Percentiles rank a stretch among this genome's conserved stretches.
Conservation (phyloP, 2,888 invertebrate species). For the Lasioglossum marginatum region DNA sequence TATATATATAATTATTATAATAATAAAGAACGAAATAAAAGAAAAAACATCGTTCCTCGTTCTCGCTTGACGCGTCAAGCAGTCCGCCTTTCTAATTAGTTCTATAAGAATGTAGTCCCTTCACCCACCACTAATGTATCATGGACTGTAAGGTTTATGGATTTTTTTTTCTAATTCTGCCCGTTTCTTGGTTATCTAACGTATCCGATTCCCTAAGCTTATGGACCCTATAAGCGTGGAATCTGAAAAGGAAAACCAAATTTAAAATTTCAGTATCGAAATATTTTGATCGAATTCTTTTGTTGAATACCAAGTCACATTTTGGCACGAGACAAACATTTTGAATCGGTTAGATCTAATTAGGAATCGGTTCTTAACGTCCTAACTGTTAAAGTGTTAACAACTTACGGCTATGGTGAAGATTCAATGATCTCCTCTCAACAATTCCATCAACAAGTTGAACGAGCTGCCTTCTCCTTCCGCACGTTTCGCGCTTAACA, state of each 20-base stretch:
- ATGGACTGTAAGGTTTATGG: constrained; percentile 73
- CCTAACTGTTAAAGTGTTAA: not conserved
- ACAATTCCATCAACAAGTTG: constrained; percentile 97
- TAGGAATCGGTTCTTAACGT: not conserved
- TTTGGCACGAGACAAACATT: not conserved
- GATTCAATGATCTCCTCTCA: constrained; percentile 95
- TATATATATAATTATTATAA: constrained; percentile 66
- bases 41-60: constrained; percentile 34
- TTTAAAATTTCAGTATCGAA: not conserved
- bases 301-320: not conserved
- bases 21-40: constrained; percentile 66
- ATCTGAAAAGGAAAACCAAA: constrained; percentile 72
- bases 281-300: not conserved
- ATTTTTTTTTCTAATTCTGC: constrained; percentile 58
- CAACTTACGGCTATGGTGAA: constrained; percentile 64
- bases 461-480: constrained; percentile 93
- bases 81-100: constrained; percentile 71
- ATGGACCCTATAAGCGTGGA: constrained; percentile 80
- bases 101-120: constrained; percentile 80
- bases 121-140: constrained; percentile 81
- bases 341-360: not conserved
- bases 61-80: constrained; percentile 33
- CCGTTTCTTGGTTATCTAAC: constrained; percentile 63
- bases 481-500: constrained; percentile 94
- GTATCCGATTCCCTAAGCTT: constrained; percentile 79